phyloP scores from a whole-genome alignment of 2,888 invertebrate genomes.

The Penaeus monodon region DNA sequence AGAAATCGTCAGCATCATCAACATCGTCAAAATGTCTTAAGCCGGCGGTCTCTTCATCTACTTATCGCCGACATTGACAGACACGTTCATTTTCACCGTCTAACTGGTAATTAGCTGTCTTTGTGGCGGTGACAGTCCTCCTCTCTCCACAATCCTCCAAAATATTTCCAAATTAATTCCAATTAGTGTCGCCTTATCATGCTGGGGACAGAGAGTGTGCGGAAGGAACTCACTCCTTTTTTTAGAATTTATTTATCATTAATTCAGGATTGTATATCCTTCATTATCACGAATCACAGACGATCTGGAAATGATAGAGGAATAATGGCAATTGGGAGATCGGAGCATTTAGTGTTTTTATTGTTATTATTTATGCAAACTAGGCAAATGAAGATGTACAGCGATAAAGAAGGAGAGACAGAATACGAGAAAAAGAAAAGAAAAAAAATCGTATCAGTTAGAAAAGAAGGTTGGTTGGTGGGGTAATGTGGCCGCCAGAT shows the following conservation, averaged over 20 bases:
- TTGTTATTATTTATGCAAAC: too few species aligned
- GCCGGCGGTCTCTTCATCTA: conserved; percentile 56
- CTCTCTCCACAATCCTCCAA: conserved; percentile 62
- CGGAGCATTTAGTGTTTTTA: too few species aligned
- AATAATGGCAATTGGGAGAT: too few species aligned
- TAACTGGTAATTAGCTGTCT: conserved; percentile 58
- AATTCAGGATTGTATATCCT: conserved; percentile 6
- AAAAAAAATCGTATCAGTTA: not conserved
- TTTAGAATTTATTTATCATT: conserved; percentile 16
- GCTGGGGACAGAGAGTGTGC: conserved; percentile 32
- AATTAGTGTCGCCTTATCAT: conserved; percentile 64
- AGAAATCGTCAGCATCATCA: conserved; percentile 30
- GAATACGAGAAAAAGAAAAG: conserved; percentile 15
- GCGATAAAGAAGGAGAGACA: too few species aligned
- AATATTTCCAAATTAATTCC: conserved; percentile 65
- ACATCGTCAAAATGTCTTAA: conserved; percentile 55
- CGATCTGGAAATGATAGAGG: not conserved
- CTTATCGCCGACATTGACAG: conserved; percentile 64
- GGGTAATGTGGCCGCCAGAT: conserved; percentile 14
- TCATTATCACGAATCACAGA: conserved; percentile 13
- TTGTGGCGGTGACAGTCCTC: conserved; percentile 60
- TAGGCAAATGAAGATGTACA: too few species aligned
- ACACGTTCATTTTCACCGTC: conserved; percentile 62
- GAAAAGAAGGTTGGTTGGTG: too few species aligned
- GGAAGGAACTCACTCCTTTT: not conserved